Conservation (phyloP, 2,113 vertebrate genomes). For the Myotis brandtii region DNA sequence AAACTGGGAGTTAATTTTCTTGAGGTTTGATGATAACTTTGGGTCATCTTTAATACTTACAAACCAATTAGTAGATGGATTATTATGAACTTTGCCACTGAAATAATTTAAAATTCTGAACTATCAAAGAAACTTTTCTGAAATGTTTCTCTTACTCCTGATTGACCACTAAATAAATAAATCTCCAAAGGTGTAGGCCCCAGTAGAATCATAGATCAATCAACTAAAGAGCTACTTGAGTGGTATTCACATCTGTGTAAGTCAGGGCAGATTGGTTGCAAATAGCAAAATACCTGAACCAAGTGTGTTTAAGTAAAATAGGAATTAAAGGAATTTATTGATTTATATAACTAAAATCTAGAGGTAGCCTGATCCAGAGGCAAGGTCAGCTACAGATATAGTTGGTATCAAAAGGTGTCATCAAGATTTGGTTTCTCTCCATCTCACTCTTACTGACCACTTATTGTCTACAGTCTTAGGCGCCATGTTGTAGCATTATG, state of each 20-base stretch:
- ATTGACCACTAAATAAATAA: conserved; percentile 56
- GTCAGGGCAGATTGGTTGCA: background rate
- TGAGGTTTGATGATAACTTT: conserved; percentile 25
- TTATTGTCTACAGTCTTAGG: conserved; percentile 9
- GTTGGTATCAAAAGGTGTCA: background rate
- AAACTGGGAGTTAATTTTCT: background rate
- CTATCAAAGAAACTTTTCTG: background rate
- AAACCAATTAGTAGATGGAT: conserved; percentile 24
- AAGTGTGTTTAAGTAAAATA: conserved; percentile 10
- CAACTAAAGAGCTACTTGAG: background rate
- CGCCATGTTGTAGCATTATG: background rate
- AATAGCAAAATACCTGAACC: conserved; percentile 10
- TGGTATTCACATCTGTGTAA: background rate
- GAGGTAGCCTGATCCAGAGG: background rate
- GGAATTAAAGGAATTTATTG: conserved; percentile 16
- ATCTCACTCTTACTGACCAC: background rate
- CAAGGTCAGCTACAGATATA: background rate
- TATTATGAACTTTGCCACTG: background rate
- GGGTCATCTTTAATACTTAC: background rate
- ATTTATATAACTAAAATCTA: conserved; percentile 28
- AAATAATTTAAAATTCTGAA: conserved; percentile 40
- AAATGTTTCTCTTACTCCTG: conserved; percentile 17
- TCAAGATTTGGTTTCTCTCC: conserved; percentile 40
- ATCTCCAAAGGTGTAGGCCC: background rate
- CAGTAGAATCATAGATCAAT: background rate